Base-by-base conservation (phyloP, 2,888 invertebrate species). In the Epistrophe grossulariae region DNA sequence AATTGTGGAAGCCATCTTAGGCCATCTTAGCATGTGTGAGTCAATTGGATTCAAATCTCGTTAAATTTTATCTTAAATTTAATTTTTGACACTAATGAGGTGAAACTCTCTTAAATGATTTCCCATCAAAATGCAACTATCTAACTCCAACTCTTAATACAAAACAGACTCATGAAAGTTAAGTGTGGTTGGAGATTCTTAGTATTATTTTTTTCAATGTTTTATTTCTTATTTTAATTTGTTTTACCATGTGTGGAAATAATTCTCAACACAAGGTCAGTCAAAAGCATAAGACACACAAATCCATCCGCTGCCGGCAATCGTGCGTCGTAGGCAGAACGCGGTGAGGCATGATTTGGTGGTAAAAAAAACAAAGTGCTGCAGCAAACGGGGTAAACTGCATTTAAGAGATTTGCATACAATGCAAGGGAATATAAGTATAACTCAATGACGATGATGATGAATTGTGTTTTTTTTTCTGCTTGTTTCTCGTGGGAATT, bases 181-280 rank as follows among this genome's bases (percentile, higher is more conserved):
- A 8, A 35, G 35, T 35, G 35, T 9, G 31, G 35, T 35, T 7
- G 7, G 35, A 35, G 35, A 35, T 35, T 35, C 9, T 35, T 9
- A 24, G 24, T 24, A 24, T 62, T 71, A 45, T 15, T 72, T 72
- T 52, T 62, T 78, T 24, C 43, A 11, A 10, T 60, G 35, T 17
- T 62, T n/a, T 43, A 35, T 79, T 79, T 48, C 38, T 48, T 38
- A 45, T 73, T 60, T 60, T 43, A 40, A 72, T 73, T 80, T 48
- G 66, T 50, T 80, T 43, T 17, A 66, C 55, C 70, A 76, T 81
- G 80, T 76, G 76, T 74, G 71, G 71, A 68, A 79, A 66, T 70
- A 76, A 81, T 76, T 81, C 76, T 45, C 15, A 45, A 62, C 45
- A 74, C 80, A 81, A 81, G 80, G 80, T 81, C 80, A 76, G 45